Evolutionary conservation across 2,797 vertebrate species (phyloP).

Genomic region (Labeo calbasu): DNA sequence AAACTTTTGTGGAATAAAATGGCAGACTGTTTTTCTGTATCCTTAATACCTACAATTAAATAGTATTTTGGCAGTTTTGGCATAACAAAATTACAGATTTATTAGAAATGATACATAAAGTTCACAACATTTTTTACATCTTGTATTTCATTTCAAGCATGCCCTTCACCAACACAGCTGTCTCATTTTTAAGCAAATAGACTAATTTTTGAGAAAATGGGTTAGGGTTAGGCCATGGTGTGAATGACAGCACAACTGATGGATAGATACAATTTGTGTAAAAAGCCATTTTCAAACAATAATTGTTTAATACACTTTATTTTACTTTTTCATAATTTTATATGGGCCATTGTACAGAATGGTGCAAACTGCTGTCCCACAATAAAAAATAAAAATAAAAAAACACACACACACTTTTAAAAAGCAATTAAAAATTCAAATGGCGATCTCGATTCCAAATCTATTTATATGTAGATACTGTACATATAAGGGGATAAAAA

Average conservation of each 20-base stretch:
- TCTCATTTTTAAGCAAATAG: not conserved
- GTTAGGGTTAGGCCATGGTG: no score
- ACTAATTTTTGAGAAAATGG: not conserved
- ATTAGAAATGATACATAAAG: not conserved
- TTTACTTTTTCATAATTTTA: not conserved
- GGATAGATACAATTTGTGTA: not conserved
- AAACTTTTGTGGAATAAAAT: not conserved
- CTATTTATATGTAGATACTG: no score
- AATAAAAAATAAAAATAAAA: no score
- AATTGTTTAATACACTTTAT: not conserved
- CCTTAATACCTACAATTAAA: not conserved
- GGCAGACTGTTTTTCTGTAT: not conserved
- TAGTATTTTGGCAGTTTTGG: not conserved
- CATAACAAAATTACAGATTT: not conserved
- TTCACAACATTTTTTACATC: not conserved
- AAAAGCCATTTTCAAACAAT: not conserved
- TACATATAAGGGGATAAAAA: no score
- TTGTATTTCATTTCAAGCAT: not conserved
- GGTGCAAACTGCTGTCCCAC: no score
- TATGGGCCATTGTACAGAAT: no score
- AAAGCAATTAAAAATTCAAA: no score
- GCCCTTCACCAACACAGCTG: not conserved
- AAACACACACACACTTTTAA: no score
- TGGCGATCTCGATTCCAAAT: no score
- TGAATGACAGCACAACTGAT: no score